phyloP scores from a whole-genome alignment of 2,797 vertebrate genomes.

The Phataginus tricuspis region DNA sequence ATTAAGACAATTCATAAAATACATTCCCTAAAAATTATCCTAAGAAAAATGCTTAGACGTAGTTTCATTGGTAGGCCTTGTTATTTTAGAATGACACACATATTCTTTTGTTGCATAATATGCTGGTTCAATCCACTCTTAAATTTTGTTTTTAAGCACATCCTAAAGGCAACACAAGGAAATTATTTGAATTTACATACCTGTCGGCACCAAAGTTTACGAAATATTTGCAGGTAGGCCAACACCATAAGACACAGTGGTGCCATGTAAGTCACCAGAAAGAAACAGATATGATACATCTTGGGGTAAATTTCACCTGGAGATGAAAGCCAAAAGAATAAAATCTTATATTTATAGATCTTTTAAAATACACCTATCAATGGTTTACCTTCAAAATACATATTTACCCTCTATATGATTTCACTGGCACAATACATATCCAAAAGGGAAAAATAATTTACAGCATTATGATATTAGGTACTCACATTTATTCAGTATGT shows the following conservation, averaged over 20 bases:
- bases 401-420: neutral
- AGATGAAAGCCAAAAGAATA: constrained; percentile 72
- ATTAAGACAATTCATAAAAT: neutral
- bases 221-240: constrained; percentile 98
- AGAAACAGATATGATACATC: constrained; percentile 97
- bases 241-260: constrained; percentile 97
- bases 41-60: neutral
- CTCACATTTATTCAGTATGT: neutral
- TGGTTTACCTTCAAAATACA: neutral
- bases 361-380: neutral
- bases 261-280: constrained; percentile 96
- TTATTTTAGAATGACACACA: neutral
- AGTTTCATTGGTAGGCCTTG: neutral
- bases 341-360: neutral
- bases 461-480: neutral
- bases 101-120: neutral
- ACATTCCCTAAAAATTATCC: neutral
- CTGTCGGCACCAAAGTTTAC: constrained; percentile 98
- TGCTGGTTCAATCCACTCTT: neutral
- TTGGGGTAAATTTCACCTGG: constrained; percentile 97
- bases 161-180: constrained; percentile 4
- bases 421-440: neutral
- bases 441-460: neutral
- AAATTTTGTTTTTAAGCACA: constrained; percentile 11
- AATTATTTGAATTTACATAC: constrained; percentile 83